These are phyloP conservation scores for Sisor rabdophorus DNA, from an alignment of 2,113 vertebrate genomes.

Conservation along the genomic window DNA sequence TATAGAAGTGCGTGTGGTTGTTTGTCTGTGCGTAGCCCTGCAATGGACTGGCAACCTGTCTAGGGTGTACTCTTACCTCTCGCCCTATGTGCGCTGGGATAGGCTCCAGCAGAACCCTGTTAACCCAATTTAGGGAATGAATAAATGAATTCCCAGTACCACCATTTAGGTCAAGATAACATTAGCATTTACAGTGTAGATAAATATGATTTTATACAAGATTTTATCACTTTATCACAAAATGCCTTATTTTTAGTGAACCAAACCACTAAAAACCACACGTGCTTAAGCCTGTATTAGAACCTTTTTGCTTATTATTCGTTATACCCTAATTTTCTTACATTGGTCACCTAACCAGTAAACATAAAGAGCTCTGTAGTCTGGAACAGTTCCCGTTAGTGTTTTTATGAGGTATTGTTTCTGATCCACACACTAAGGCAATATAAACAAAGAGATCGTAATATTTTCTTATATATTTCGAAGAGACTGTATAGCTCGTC, in stretches of 20 bases:
- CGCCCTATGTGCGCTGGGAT: too few species aligned
- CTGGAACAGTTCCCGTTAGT: not conserved
- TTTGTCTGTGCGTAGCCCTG: too few species aligned
- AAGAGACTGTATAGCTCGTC: not conserved
- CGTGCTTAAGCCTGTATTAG: not conserved
- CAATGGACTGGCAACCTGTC: too few species aligned
- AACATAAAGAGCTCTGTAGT: not conserved
- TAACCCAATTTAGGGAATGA: too few species aligned
- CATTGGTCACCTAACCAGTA: not conserved
- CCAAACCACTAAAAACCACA: not conserved
- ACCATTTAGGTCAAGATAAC: too few species aligned
- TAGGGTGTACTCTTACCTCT: too few species aligned
- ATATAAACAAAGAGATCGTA: not conserved
- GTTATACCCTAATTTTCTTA: not conserved
- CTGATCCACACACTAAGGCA: not conserved
- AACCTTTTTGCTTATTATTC: not conserved
- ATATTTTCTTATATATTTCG: constrained; percentile 1
- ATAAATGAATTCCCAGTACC: too few species aligned
- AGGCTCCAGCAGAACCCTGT: too few species aligned
- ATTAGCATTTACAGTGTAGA: not conserved
- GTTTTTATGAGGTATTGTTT: not conserved
- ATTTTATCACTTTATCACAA: not conserved
- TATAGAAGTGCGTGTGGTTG: too few species aligned
- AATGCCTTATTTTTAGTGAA: not conserved
- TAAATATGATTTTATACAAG: not conserved